Conservation (phyloP, 2,888 invertebrate species). For the Polietes domitor region DNA sequence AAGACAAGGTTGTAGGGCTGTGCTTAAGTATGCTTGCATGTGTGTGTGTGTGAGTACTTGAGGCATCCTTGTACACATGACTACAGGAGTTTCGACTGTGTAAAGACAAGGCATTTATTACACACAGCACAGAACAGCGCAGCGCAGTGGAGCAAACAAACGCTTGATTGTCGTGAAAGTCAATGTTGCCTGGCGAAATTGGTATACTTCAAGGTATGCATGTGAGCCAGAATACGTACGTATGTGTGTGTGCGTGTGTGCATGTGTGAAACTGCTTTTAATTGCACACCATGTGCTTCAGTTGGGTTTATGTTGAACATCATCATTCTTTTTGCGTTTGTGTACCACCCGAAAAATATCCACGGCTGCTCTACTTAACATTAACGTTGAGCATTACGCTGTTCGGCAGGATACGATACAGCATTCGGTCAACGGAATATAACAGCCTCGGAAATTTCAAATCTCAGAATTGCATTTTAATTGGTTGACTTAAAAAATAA, state of each 20-base stretch:
- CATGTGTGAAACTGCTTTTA: slow-evolving; percentile 26
- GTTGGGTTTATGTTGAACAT: slow-evolving; percentile 2
- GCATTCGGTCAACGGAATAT: background rate
- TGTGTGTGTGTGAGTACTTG: slow-evolving; percentile 1
- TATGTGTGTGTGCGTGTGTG: background rate
- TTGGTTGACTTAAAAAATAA: too few relatives aligned
- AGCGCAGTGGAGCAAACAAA: slow-evolving; percentile 16
- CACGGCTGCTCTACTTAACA: slow-evolving; percentile 24
- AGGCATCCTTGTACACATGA: slow-evolving; percentile 7
- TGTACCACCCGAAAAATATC: slow-evolving; percentile 18
- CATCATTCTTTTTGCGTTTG: slow-evolving; percentile 8
- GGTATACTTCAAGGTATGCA: background rate
- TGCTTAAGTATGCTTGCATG: slow-evolving; percentile 16
- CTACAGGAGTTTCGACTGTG: background rate
- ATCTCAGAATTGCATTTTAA: too few relatives aligned
- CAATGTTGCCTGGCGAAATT: slow-evolving; percentile 38
- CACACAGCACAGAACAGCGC: too few relatives aligned
- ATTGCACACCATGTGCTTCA: slow-evolving; percentile 50
- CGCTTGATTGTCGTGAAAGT: slow-evolving; percentile 36
- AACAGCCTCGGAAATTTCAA: too few relatives aligned
- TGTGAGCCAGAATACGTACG: too few relatives aligned
- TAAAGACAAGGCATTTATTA: slow-evolving; percentile 29
- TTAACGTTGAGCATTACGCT: background rate
- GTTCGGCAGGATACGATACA: background rate
- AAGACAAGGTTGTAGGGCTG: background rate